Evolutionary conservation across 2,888 invertebrate species (phyloP), one percentile per base, ranked within the genome.

Genomic region (Anodontia alba): DNA sequence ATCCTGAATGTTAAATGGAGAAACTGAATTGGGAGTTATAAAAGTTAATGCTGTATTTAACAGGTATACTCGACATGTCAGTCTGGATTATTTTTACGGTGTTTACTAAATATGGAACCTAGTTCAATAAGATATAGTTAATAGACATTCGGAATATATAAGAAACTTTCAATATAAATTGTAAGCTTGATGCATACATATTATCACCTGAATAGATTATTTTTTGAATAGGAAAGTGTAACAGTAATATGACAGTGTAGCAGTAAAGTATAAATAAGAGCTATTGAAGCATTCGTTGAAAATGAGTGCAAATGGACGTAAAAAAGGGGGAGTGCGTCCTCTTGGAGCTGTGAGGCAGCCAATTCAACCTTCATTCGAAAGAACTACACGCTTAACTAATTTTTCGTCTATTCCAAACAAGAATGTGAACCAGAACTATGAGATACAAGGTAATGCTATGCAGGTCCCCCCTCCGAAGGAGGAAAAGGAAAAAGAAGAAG

Each of bases 391-490:
- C 5, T 49, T 73, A 0, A 72, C 77, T 54, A 74, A 78, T 68
- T 78, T 71, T 72, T 73, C 70, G 1, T 29, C 31, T 10, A 75
- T 49, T 33, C 33, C 69, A n/a, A 23, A 46, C 46, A 80, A 80
- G 38, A 38, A 29, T 15, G 43, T 68, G 1, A 69, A 77, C 20
- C 75, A 75, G 46, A 77, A 82, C 66, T 74, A 72, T 68, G 81
- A 82, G 43, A 69, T 84, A 12, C 79, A 79, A 36, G 84, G 84
- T 26, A 83, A 73, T 70, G 80, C 81, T 17, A 83, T 86, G 81
- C 85, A 85, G 85, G 86, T 90, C 0, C 90, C 92, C 0, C 89
- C 88, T 12, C 88, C 87, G 17, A 87, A 84, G 43, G 84, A 81
- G 46, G 82, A 82, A 33, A 79, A 79, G 71, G 81, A 83, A 69